These are phyloP conservation scores for Micrasema longulum DNA, from an alignment of 1,140 invertebrate species.

Conservation along the genomic window DNA sequence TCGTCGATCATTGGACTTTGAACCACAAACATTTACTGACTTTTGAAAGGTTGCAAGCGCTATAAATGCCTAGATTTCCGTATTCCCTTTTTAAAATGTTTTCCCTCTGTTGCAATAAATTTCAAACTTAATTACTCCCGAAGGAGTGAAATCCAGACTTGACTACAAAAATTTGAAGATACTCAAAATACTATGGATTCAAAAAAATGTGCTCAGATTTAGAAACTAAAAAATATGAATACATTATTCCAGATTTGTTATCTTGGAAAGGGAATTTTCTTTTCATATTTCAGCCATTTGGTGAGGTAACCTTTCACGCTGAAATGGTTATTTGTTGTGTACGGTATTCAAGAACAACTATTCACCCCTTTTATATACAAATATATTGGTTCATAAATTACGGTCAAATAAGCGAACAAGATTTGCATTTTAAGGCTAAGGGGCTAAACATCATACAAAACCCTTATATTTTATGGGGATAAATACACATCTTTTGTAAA, in stretches of 20 bases:
- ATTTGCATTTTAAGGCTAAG: conserved; percentile 14
- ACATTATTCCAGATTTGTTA: conserved; percentile 20
- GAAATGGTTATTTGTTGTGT: neutral
- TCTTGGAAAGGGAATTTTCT: neutral
- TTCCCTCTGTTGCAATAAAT: no score
- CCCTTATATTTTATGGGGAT: neutral
- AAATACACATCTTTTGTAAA: no score
- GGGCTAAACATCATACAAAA: conserved; percentile 14
- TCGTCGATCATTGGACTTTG: no score
- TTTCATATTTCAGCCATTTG: conserved; percentile 29
- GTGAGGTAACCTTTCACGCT: conserved; percentile 25
- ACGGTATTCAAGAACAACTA: neutral
- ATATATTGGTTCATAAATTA: conserved; percentile 20
- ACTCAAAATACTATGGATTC: no score
- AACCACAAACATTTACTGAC: no score
- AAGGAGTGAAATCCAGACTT: no score
- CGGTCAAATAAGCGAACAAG: conserved; percentile 10
- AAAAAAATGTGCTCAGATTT: no score
- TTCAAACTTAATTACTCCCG: no score
- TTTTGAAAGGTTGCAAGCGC: no score
- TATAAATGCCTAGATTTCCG: no score
- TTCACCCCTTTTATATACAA: neutral
- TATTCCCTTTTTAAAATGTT: no score
- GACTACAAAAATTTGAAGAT: no score
- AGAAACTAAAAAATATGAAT: conserved; percentile 5